phyloP scores from a whole-genome alignment of 2,888 invertebrate genomes.

The Stenotaenia linearis region DNA sequence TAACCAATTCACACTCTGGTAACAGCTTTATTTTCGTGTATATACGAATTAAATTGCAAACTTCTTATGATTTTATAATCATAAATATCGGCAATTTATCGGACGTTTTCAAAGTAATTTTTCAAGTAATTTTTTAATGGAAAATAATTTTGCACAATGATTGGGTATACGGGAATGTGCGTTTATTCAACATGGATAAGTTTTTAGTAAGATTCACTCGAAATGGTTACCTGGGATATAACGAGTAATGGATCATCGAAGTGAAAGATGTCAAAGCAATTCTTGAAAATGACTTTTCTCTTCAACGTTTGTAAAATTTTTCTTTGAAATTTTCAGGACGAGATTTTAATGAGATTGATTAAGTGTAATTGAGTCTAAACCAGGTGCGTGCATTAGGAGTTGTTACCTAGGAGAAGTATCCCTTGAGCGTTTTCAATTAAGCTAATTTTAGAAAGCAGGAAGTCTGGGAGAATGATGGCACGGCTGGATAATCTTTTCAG shows the following conservation, averaged over 20 bases:
- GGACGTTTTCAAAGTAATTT: no score
- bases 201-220: not conserved
- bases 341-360: constrained; percentile 26
- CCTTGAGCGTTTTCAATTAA: constrained; percentile 26
- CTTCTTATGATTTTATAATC: no score
- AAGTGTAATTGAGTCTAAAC: constrained; percentile 23
- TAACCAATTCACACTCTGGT: no score
- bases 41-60: no score
- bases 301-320: no score
- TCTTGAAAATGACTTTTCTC: no score
- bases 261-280: not conserved
- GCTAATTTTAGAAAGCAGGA: constrained; percentile 6
- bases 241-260: not conserved
- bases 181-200: not conserved
- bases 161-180: not conserved
- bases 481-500: constrained; percentile 14
- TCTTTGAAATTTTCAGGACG: no score
- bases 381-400: constrained; percentile 17
- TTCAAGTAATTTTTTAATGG: not conserved
- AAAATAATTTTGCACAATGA: no score
- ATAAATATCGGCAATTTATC: no score
- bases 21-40: no score
- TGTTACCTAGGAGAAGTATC: constrained; percentile 20
- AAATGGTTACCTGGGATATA: not conserved
- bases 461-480: constrained; percentile 3